Percentiles rank a stretch among this genome's conserved stretches.
phyloP scores from a whole-genome alignment of 2,113 vertebrate species.

The Triplophysa tibetana region DNA sequence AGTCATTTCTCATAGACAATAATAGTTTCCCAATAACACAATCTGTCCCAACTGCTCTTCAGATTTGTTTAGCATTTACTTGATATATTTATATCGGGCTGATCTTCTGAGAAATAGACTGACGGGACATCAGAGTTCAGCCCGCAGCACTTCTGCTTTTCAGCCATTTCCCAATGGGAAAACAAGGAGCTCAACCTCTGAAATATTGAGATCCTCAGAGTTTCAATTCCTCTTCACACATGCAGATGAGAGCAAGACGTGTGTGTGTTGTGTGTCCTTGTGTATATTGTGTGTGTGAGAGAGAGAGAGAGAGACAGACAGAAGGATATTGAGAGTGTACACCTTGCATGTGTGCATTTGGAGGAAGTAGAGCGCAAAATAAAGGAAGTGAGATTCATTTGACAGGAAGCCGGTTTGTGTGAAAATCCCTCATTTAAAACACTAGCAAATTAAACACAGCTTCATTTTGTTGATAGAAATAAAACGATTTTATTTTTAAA shows the following conservation, averaged over 20 bases:
- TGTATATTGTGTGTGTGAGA: background rate
- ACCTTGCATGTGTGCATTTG: conserved; percentile 32
- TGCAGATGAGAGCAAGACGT: conserved; percentile 39
- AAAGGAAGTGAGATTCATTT: conserved; percentile 71
- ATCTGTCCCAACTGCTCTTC: too few species aligned
- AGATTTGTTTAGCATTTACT: too few species aligned
- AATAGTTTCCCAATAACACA: too few species aligned
- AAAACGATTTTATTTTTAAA: background rate
- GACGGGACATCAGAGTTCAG: conserved; percentile 27
- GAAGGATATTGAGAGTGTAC: conserved; percentile 5
- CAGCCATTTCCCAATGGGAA: conserved; percentile 35
- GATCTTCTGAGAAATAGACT: conserved; percentile 40
- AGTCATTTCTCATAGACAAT: background rate
- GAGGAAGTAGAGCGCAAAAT: conserved; percentile 52
- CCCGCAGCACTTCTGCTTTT: conserved; percentile 49
- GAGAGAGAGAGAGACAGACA: conserved; percentile 49
- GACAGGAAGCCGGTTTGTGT: conserved; percentile 65
- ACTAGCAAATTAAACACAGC: background rate
- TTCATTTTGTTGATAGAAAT: background rate
- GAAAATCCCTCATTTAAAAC: conserved; percentile 52
- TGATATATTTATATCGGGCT: too few species aligned
- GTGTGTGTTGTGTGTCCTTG: conserved; percentile 21
- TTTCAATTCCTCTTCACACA: conserved; percentile 65
- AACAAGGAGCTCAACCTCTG: conserved; percentile 18
- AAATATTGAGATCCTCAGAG: conserved; percentile 39